Conservation (phyloP, 1,140 invertebrate genomes). For the Mycetomoellerius zeteki region DNA sequence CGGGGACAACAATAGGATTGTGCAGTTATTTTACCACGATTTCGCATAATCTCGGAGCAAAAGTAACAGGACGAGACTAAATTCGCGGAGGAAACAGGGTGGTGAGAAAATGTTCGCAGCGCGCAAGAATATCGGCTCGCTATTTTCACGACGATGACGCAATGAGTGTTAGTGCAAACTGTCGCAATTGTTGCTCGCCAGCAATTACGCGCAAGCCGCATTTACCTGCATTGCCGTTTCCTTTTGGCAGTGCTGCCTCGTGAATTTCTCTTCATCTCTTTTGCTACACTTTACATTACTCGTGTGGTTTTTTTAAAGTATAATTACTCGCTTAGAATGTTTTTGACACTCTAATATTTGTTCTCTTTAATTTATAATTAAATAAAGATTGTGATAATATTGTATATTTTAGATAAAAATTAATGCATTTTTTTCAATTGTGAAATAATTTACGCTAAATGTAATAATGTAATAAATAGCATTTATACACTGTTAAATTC, state of each 20-base stretch:
- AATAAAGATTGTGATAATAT: no score
- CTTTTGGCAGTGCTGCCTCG: neutral
- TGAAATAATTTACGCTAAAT: no score
- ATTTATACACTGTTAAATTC: no score
- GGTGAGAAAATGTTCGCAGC: neutral
- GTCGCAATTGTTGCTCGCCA: conserved; percentile 25
- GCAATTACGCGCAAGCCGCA: conserved; percentile 14
- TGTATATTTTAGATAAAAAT: no score
- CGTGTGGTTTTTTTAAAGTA: no score
- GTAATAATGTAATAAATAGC: no score
- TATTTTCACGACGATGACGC: conserved; percentile 27
- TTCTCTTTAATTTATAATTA: no score
- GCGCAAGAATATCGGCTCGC: conserved; percentile 7
- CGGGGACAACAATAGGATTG: neutral
- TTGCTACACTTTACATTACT: no score
- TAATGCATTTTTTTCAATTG: no score
- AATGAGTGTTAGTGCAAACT: conserved; percentile 24
- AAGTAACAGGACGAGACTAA: neutral
- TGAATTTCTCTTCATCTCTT: neutral
- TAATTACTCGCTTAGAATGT: no score
- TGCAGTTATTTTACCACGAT: neutral
- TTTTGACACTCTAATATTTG: no score
- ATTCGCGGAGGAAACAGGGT: neutral
- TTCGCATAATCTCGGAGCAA: neutral
- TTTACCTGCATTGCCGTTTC: neutral